Percentiles rank a stretch among this genome's conserved stretches.
These are phyloP conservation scores for Ernsta delagoae DNA, from an alignment of 2,888 invertebrate genomes.

Conservation along the genomic window DNA sequence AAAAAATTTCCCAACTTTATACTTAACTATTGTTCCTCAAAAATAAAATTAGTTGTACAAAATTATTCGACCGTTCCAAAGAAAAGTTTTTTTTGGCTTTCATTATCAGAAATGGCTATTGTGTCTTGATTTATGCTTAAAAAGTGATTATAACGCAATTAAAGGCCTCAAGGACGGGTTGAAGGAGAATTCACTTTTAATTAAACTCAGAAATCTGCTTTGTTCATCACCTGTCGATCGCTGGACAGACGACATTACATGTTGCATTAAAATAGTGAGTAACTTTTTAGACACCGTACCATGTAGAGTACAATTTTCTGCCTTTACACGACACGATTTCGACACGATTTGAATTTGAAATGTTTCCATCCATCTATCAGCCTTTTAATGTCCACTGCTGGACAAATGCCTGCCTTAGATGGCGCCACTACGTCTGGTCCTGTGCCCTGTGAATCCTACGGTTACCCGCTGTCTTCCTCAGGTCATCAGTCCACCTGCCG, in stretches of 20 bases:
- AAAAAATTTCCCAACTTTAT: no score
- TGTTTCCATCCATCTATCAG: no score
- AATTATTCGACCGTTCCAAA: neutral
- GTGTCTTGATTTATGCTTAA: constrained; percentile 14
- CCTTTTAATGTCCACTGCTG: no score
- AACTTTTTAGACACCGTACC: constrained; percentile 16
- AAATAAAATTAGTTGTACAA: neutral
- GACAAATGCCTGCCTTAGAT: no score
- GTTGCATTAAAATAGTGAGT: constrained; percentile 29
- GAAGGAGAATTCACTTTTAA: constrained; percentile 38
- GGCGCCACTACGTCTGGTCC: no score
- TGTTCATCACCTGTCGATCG: constrained; percentile 35
- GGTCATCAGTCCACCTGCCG: no score
- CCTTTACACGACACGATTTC: constrained; percentile 22
- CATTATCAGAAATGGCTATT: constrained; percentile 4
- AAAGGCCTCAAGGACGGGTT: constrained; percentile 29
- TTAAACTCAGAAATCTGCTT: constrained; percentile 51
- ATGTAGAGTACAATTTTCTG: neutral
- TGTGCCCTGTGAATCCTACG: no score
- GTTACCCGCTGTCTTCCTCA: no score
- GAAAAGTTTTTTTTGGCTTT: neutral
- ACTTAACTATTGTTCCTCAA: neutral
- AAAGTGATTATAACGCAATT: constrained; percentile 29
- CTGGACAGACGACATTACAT: constrained; percentile 41
- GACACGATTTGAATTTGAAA: neutral